Conservation (phyloP, 1,140 invertebrate genomes). For the Aphelenchoides fujianensis region DNA sequence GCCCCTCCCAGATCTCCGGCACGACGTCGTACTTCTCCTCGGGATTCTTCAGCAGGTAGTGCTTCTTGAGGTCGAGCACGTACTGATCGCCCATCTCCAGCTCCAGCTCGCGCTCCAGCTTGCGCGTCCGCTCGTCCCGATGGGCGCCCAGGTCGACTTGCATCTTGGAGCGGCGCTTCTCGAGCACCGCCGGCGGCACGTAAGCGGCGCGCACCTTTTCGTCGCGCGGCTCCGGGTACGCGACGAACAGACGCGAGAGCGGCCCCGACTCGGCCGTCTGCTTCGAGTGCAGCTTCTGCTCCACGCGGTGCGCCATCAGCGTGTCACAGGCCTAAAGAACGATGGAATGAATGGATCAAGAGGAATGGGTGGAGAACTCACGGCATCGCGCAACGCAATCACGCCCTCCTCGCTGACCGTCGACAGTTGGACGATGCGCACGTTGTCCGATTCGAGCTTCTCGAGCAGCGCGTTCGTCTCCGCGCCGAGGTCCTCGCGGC, state of each 20-base stretch:
- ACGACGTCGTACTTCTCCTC: conserved; percentile 88
- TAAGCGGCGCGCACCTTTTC: conserved; percentile 68
- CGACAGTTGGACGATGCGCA: conserved; percentile 85
- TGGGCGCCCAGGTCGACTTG: conserved; percentile 23
- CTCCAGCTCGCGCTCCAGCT: conserved; percentile 88
- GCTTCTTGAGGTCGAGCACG: conserved; percentile 88
- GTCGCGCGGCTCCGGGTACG: conserved; percentile 79
- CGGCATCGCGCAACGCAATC: conserved; percentile 81
- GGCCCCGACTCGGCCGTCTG: conserved; percentile 76
- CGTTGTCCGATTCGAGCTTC: conserved; percentile 68
- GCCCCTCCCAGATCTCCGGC: conserved; percentile 94
- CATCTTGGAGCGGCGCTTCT: conserved; percentile 61
- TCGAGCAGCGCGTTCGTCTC: conserved; percentile 71
- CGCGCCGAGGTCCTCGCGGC: conserved; percentile 73
- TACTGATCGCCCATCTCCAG: conserved; percentile 91
- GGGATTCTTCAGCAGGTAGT: conserved; percentile 81
- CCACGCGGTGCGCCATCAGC: conserved; percentile 81
- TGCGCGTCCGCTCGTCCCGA: conserved; percentile 49
- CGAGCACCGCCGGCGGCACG: conserved; percentile 63
- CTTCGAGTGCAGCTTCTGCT: conserved; percentile 85
- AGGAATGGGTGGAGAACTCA: conserved; percentile 47
- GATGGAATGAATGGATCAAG: conserved; percentile 19
- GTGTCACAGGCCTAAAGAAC: conserved; percentile 80
- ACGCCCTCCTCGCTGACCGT: conserved; percentile 86
- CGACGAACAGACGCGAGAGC: conserved; percentile 86